phyloP scores from a whole-genome alignment of 2,888 invertebrate genomes.

The Uropetala carovei region DNA sequence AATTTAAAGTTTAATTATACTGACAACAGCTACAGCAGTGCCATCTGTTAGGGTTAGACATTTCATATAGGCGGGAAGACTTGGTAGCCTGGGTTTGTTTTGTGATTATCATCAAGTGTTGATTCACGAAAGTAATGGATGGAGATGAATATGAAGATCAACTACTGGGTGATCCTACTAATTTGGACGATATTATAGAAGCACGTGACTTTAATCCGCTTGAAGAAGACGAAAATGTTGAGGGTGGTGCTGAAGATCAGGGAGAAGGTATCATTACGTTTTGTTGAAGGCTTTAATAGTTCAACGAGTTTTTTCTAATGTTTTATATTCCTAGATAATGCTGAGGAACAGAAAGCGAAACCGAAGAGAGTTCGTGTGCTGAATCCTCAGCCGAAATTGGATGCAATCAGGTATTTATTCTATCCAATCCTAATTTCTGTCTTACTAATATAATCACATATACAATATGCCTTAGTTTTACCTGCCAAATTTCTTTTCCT shows the following conservation, averaged over 20 bases:
- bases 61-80: not conserved
- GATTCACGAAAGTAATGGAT: not conserved
- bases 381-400: conserved; percentile 82
- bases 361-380: conserved; percentile 78
- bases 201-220: conserved; percentile 68
- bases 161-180: conserved; percentile 67
- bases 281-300: conserved; percentile 70
- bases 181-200: conserved; percentile 67
- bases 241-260: conserved; percentile 74
- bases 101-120: no score
- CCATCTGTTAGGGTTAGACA: not conserved
- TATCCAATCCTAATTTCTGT: not conserved
- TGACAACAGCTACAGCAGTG: conserved; percentile 35
- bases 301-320: not conserved
- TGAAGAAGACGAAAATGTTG: conserved; percentile 76
- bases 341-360: conserved; percentile 68
- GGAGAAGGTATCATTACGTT: conserved; percentile 12
- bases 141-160: conserved; percentile 66
- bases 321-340: conserved; percentile 52
- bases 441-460: not conserved
- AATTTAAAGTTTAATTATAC: conserved; percentile 30
- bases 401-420: conserved; percentile 77
- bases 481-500: not conserved
- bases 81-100: no score
- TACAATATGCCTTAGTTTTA: not conserved